Conservation (phyloP, 2,797 vertebrate species). For the Coccyzus lansbergi region DNA sequence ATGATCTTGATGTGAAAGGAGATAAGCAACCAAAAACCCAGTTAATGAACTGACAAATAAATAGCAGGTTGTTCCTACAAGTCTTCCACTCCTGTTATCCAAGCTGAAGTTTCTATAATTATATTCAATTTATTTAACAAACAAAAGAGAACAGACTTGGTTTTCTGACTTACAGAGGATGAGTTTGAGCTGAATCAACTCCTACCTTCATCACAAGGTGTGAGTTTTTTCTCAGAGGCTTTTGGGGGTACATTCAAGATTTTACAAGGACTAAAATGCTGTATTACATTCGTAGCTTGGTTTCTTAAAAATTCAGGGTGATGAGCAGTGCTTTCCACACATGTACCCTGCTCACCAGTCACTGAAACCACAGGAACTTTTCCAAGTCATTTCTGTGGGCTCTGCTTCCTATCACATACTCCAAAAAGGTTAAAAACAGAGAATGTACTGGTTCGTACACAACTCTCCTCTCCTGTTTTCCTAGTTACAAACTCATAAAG, state of each 20-base stretch:
- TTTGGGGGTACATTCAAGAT: background rate
- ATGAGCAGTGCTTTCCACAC: background rate
- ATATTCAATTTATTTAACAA: background rate
- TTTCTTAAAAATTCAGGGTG: background rate
- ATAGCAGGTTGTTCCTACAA: background rate
- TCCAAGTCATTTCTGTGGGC: background rate
- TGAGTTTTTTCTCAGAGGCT: background rate
- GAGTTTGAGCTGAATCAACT: background rate
- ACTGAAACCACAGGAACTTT: background rate
- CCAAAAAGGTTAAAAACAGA: background rate
- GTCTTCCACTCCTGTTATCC: background rate
- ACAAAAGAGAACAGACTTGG: background rate
- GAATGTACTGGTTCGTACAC: background rate
- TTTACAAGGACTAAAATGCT: background rate
- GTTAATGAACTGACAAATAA: background rate
- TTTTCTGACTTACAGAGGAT: background rate
- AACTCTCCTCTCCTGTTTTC: background rate
- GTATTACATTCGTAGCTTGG: background rate
- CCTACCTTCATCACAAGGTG: rapidly evolving
- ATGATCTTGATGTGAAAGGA: background rate
- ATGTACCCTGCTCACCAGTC: background rate
- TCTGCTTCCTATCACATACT: background rate
- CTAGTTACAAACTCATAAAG: background rate
- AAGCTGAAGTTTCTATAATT: background rate
- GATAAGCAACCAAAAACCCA: background rate